Base-by-base conservation (phyloP, 92 coral and sea anemone species). In the Parazoanthus darwini region DNA sequence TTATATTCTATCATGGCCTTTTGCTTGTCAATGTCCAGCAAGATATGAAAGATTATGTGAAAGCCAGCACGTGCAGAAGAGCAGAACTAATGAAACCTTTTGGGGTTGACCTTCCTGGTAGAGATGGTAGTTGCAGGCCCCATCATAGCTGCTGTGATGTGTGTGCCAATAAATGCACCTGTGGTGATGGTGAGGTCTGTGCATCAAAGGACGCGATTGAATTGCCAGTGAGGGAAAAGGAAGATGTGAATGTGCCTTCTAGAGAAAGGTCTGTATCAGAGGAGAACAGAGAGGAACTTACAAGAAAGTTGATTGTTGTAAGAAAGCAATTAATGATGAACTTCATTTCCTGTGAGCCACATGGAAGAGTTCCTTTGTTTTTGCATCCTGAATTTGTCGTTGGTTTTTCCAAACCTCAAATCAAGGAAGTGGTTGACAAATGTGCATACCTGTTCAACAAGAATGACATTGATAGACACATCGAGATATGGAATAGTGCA, bases 81-180 rank as follows among this genome's bases (percentile, higher is more conserved):
- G 37, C 26, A 8, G 36, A n/a, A 35, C 10, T n/a, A 35, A 71
- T 71, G 75, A 71, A 71, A 13, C 75, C 75, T n/a, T 71, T 71
- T 71, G 75, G 75, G 6, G 75, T 71, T 71, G 23, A 6, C 75
- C 5, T 71, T 71, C 75, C 29, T 8, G 75, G 13, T 71, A 35
- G 29, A 26, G 36, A n/a, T n/a, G 37, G 36, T 71, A 26, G 36
- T 71, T n/a, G 15, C 36, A 35, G 23, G 36, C 75, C 75, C 29
- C 29, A n/a, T 71, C 75, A 71, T 26, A 71, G 75, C 75, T 71
- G 75, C 11, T 71, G 75, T 71, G 75, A 71, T 71, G 36, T 71
- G 75, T 71, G 75, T 71, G 75, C 75, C 37, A 71, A 14, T 13
- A 71, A 71, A 71, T 71, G 75, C 36, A 71, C 75, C 29, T 71